A percentile compares a stretch with the other conserved stretches of the same genome.
Evolutionary conservation across 2,888 invertebrate genomes (phyloP).

Genomic region (Syrista parreyssii): DNA sequence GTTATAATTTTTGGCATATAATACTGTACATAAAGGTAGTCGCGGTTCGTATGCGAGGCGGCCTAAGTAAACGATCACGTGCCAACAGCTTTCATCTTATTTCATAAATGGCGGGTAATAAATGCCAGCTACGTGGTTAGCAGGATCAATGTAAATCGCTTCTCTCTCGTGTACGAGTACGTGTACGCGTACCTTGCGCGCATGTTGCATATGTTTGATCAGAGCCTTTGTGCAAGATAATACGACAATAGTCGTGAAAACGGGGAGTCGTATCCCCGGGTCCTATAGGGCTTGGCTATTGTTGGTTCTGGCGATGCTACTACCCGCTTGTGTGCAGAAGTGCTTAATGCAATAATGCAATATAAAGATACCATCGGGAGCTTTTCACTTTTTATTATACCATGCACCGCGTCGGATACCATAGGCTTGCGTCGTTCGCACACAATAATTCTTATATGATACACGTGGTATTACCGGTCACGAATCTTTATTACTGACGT

Average conservation of each 20-base stretch:
- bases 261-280: slow-evolving; percentile 20
- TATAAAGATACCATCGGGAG: slow-evolving; percentile 61
- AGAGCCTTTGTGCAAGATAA: slow-evolving; percentile 35
- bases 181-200: slow-evolving; percentile 20
- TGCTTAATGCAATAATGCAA: slow-evolving; percentile 63
- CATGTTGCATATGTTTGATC: slow-evolving; percentile 43
- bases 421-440: not conserved
- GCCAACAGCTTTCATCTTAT: not conserved
- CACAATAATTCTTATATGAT: not conserved
- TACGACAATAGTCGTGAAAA: slow-evolving; percentile 24
- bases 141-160: not conserved
- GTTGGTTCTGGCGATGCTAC: slow-evolving; percentile 44
- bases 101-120: slow-evolving; percentile 8
- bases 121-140: not conserved
- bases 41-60: not conserved
- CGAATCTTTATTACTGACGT: slow-evolving; percentile 19
- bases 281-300: slow-evolving; percentile 37
- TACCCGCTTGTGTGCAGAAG: slow-evolving; percentile 58
- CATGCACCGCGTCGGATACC: not conserved
- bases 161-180: not conserved
- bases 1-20: slow-evolving; percentile 39
- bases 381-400: slow-evolving; percentile 21
- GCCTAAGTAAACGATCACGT: slow-evolving; percentile 10
- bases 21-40: slow-evolving; percentile 23
- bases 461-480: slow-evolving; percentile 18